Evolutionary conservation across 92 coral and sea anemone genomes (phyloP).

Genomic region (Anthopleura xanthogrammica): DNA sequence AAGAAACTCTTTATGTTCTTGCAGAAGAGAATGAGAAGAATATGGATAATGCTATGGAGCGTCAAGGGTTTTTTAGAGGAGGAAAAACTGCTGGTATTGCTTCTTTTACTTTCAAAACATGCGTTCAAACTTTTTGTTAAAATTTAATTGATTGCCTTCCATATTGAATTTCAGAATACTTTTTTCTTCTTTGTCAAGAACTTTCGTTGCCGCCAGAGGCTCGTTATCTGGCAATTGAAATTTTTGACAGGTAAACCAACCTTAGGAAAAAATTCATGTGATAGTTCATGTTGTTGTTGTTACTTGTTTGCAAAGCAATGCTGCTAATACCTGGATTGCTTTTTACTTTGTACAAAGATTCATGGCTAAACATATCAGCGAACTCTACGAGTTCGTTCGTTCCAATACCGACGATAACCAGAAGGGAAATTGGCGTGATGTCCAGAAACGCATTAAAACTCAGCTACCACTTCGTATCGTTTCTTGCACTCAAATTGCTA

Average conservation of each 20-base stretch:
- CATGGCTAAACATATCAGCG: conserved; percentile 89
- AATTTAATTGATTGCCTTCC: neutral
- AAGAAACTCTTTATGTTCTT: conserved; percentile 85
- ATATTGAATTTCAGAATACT: conserved; percentile 64
- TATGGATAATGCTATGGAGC: conserved; percentile 79
- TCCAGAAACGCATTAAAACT: conserved; percentile 74
- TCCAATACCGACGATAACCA: conserved; percentile 75
- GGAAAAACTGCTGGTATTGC: conserved; percentile 80
- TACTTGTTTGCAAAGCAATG: neutral
- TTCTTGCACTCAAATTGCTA: conserved; percentile 94
- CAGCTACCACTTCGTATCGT: conserved; percentile 87
- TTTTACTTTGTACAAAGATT: conserved; percentile 50
- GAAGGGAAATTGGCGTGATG: conserved; percentile 85
- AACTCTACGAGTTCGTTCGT: conserved; percentile 74
- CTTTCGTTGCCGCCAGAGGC: conserved; percentile 80
- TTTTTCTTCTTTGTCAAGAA: conserved; percentile 84
- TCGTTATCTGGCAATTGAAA: conserved; percentile 84
- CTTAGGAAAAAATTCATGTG: neutral
- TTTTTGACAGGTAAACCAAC: conserved; percentile 79
- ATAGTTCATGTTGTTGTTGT: neutral
- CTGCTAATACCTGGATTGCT: neutral
- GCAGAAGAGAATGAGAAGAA: conserved; percentile 94
- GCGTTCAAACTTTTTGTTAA: neutral
- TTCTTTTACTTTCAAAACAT: neutral
- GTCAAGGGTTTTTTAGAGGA: conserved; percentile 88